phyloP scores from a whole-genome alignment of 1,140 invertebrate species.

The Lucilia sericata region DNA sequence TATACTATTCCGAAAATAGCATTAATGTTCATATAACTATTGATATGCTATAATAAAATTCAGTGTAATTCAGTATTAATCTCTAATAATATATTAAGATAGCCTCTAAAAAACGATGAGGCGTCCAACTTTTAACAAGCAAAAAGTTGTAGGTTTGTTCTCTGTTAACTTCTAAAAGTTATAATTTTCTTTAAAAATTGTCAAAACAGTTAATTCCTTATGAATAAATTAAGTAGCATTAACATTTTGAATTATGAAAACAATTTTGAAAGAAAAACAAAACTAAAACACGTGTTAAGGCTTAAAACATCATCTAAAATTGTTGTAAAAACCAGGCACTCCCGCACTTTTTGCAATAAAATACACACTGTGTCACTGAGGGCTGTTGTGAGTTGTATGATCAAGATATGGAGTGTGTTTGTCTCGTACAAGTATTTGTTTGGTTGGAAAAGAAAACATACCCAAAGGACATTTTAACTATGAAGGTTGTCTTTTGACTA shows the following conservation, averaged over 20 bases:
- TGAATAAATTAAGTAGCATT: not conserved
- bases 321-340: not conserved
- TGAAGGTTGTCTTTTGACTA: not conserved
- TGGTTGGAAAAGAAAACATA: slow-evolving; percentile 14
- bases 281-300: slow-evolving; percentile 23
- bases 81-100: too few species aligned
- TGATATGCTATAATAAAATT: too few species aligned
- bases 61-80: too few species aligned
- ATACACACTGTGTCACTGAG: not conserved
- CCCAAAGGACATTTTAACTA: slow-evolving; percentile 20
- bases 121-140: too few species aligned
- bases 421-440: not conserved
- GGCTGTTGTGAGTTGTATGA: not conserved
- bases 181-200: not conserved
- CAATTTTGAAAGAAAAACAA: not conserved
- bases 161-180: too few species aligned
- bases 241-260: slow-evolving; percentile 10
- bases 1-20: too few species aligned
- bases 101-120: too few species aligned
- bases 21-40: too few species aligned
- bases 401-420: not conserved
- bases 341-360: not conserved
- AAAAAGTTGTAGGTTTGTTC: too few species aligned
- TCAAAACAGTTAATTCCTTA: not conserved
- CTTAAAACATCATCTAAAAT: slow-evolving; percentile 19